These are phyloP conservation scores for Cynoglossus semilaevis DNA, from an alignment of 2,113 vertebrate species.

Conservation along the genomic window DNA sequence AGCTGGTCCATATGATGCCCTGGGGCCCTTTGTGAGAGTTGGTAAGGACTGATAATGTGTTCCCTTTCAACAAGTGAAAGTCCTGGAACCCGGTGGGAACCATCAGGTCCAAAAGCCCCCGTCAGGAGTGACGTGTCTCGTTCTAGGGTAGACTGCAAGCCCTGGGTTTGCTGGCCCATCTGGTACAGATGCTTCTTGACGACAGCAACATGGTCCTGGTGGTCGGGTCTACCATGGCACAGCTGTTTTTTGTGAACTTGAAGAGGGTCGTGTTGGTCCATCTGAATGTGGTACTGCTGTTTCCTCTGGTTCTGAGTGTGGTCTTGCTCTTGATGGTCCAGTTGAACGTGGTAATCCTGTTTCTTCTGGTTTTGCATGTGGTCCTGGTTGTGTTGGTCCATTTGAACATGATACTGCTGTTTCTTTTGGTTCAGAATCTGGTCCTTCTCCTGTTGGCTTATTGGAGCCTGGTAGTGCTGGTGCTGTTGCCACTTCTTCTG, in stretches of 20 bases:
- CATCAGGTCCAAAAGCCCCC: slow-evolving; percentile 21
- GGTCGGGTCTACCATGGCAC: slow-evolving; percentile 13
- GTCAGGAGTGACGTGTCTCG: slow-evolving; percentile 13
- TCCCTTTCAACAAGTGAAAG: slow-evolving; percentile 31
- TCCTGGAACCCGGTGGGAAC: slow-evolving; percentile 6
- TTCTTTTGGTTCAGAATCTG: slow-evolving; percentile 34
- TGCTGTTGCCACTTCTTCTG: slow-evolving; percentile 41
- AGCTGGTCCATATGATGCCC: slow-evolving; percentile 50
- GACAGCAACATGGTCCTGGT: slow-evolving; percentile 17
- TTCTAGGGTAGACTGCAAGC: slow-evolving; percentile 22
- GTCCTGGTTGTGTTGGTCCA: slow-evolving; percentile 28
- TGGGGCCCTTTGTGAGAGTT: slow-evolving; percentile 15
- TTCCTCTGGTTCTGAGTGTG: slow-evolving; percentile 26
- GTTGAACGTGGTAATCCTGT: slow-evolving; percentile 12
- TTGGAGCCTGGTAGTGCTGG: slow-evolving; percentile 3
- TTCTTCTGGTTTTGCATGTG: slow-evolving; percentile 29
- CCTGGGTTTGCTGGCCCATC: slow-evolving; percentile 37
- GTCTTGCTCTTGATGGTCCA: slow-evolving; percentile 24
- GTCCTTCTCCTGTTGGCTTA: slow-evolving; percentile 25
- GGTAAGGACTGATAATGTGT: slow-evolving; percentile 18
- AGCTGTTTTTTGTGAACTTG: slow-evolving; percentile 37
- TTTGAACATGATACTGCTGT: slow-evolving; percentile 2
- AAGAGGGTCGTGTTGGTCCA: slow-evolving; percentile 34
- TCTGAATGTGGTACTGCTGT: slow-evolving; percentile 1
- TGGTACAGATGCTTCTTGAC: slow-evolving; percentile 46